Evolutionary conservation across 2,888 invertebrate species (phyloP).

Genomic region (Omphaloscelis lunosa): DNA sequence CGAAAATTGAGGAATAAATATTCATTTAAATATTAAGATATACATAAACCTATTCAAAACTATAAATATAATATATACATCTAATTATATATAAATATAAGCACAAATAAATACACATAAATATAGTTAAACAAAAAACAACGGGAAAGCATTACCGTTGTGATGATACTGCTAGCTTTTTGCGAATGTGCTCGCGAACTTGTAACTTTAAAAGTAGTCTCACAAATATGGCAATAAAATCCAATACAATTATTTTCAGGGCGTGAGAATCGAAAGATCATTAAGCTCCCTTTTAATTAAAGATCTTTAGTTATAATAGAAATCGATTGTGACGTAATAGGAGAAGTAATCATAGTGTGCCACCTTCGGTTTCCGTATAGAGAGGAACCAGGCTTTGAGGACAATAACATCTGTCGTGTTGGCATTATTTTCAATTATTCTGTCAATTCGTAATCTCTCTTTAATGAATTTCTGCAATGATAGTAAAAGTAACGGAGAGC

Average conservation of each 20-base stretch:
- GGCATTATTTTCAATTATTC: slow-evolving; percentile 23
- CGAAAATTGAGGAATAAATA: no score
- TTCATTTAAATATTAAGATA: no score
- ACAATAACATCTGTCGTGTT: slow-evolving; percentile 34
- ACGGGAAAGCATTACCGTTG: no score
- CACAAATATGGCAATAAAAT: slow-evolving; percentile 16
- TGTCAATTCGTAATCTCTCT: background rate
- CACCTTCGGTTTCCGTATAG: slow-evolving; percentile 60
- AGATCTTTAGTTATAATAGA: slow-evolving; percentile 58
- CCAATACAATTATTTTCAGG: slow-evolving; percentile 10
- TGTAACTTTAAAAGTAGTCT: background rate
- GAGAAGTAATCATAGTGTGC: slow-evolving; percentile 48
- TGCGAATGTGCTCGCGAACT: no score
- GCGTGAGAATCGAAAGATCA: slow-evolving; percentile 45
- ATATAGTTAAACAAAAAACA: no score
- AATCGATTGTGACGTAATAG: slow-evolving; percentile 58
- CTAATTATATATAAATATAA: no score
- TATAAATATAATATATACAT: no score
- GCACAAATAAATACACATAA: no score
- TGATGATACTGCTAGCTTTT: no score
- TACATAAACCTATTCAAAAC: no score
- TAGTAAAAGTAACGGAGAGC: background rate
- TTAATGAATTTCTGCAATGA: background rate
- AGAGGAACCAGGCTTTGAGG: slow-evolving; percentile 43
- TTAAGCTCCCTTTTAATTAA: slow-evolving; percentile 51